phyloP scores from a whole-genome alignment of 2,888 invertebrate genomes.

The Carpatolechia fugitivella region DNA sequence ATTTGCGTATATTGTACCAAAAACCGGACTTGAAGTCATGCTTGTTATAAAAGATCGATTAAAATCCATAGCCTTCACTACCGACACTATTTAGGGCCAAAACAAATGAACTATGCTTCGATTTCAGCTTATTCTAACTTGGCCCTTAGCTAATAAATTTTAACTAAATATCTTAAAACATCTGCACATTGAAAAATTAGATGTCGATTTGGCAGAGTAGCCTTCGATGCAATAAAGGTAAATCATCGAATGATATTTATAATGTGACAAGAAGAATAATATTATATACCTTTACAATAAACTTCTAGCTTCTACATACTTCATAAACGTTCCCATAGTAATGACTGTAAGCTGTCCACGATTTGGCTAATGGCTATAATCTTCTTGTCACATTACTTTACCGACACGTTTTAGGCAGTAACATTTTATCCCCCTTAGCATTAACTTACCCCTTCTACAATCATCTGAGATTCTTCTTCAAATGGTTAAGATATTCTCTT shows the following conservation, averaged over 20 bases:
- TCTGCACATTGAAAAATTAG: constrained; percentile 3
- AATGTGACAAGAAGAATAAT: neutral
- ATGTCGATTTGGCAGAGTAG: constrained; percentile 3
- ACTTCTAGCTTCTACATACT: no score
- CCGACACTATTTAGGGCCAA: constrained; percentile 42
- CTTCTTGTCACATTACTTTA: constrained; percentile 1
- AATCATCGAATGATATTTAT: neutral
- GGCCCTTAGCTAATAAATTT: constrained; percentile 63
- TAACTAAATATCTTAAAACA: constrained; percentile 50
- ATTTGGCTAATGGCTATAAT: neutral
- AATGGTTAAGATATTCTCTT: neutral
- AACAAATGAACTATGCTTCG: constrained; percentile 44
- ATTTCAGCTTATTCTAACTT: constrained; percentile 51
- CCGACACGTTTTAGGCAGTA: neutral
- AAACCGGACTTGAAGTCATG: constrained; percentile 4
- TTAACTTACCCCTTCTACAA: neutral
- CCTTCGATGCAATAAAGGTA: neutral
- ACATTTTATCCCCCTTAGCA: neutral
- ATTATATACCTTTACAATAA: no score
- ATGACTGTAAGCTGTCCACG: neutral
- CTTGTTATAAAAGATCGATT: constrained; percentile 9
- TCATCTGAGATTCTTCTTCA: neutral
- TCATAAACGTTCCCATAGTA: neutral
- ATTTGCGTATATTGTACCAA: neutral
- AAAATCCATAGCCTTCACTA: constrained; percentile 32